Percentiles rank a stretch among this genome's conserved stretches.
phyloP scores from a whole-genome alignment of 2,797 vertebrate species.

The Tachyglossus aculeatus region DNA sequence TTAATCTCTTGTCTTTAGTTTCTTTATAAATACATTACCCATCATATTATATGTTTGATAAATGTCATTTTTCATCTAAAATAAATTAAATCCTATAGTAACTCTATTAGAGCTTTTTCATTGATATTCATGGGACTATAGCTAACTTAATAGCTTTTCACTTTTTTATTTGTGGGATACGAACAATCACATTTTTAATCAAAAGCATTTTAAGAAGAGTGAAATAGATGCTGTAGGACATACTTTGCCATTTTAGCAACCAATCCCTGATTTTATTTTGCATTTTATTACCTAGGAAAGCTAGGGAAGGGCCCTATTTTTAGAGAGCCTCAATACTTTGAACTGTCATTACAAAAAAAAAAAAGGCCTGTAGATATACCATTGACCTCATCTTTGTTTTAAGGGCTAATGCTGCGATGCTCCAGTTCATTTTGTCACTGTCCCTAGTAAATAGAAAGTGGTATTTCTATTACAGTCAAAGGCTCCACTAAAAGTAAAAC shows the following conservation, averaged over 20 bases:
- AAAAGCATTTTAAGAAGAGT: conserved; percentile 18
- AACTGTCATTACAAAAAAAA: background rate
- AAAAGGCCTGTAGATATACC: background rate
- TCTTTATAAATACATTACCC: conserved; percentile 64
- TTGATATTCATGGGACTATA: conserved; percentile 52
- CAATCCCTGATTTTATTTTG: conserved; percentile 53
- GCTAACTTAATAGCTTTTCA: conserved; percentile 52
- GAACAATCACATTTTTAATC: conserved; percentile 57
- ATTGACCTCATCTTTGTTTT: background rate
- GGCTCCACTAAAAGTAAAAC: background rate
- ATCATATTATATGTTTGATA: conserved; percentile 68
- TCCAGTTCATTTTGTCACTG: fast-evolving
- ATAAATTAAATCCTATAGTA: conserved; percentile 67
- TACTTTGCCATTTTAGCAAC: conserved; percentile 21
- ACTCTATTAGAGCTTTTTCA: conserved; percentile 56
- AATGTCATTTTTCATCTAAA: conserved; percentile 70
- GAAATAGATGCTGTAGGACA: conserved; percentile 12
- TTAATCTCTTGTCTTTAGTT: conserved; percentile 67
- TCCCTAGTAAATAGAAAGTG: background rate
- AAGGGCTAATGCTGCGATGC: background rate
- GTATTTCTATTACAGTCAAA: background rate
- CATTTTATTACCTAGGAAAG: conserved; percentile 52
- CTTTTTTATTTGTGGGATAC: conserved; percentile 40
- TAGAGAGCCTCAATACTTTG: conserved; percentile 4
- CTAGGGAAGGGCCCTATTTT: conserved; percentile 29